Evolutionary conservation across 2,888 invertebrate species (phyloP), one percentile per base, ranked within the genome.

Genomic region (Dioctria rufipes): DNA sequence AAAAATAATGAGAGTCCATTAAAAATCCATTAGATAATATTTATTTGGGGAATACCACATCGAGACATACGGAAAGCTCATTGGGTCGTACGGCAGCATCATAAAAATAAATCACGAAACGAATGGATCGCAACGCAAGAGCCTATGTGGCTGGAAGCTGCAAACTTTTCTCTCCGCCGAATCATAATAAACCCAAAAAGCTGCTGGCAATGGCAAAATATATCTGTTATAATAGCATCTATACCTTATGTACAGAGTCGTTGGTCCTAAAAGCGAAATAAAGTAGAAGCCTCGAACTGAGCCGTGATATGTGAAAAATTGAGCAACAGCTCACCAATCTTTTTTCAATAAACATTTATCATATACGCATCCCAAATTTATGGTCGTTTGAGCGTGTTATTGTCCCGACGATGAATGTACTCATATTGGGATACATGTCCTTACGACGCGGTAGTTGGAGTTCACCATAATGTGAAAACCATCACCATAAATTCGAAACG

Each of bases 311-410:
- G 79, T 80, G 80, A 82, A 80, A 82, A 82, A 80, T 82, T 80
- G 61, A 82, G 82, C 82, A 82, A 82, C 82, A 82, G 82, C 80
- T 82, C 75, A 80, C 80, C 82, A 82, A 82, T 82, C 82, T 82
- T 80, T 82, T 80, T 82, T 82, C 82, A 82, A 82, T 82, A 82
- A 82, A 82, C 82, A 82, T 82, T 82, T 82, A 82, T 82, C 82
- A 82, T 82, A 80, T 61, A 78, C 69, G 63, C 82, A 82, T 82
- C 73, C 78, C 49, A 77, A 80, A 82, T 82, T 82, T 82, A 82
- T 80, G 78, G 80, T 63, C 65, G 78, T 69, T 82, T 82, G 80
- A 82, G 80, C 80, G 81, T 80, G 81, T 81, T 77, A 81, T 81
- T 81, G 81, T 81, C 81, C 80, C 67, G 73, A 58, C 67, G 73